Conservation (phyloP, 2,888 invertebrate species). For the Dasysyrphus albostriatus region DNA sequence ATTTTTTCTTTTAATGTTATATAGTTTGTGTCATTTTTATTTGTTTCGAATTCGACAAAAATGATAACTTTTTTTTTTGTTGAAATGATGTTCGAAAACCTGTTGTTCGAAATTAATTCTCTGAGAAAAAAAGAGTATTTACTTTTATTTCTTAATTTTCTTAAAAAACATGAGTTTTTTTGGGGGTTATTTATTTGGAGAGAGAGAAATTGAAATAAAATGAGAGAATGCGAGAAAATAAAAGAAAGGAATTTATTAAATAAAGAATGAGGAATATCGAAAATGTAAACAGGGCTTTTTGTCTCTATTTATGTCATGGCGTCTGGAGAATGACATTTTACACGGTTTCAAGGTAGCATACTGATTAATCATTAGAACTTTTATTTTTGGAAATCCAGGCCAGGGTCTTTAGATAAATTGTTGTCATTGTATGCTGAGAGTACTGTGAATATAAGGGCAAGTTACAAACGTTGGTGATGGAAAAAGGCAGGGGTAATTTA, state of each 20-base stretch:
- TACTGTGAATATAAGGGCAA: no score
- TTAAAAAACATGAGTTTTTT: constrained; percentile 7
- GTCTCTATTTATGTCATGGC: constrained; percentile 30
- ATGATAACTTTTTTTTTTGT: background rate
- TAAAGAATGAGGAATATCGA: background rate
- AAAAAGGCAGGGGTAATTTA: no score
- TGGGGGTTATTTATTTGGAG: background rate
- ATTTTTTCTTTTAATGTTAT: background rate
- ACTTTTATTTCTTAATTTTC: background rate
- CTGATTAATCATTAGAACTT: constrained; percentile 1
- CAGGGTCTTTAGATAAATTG: background rate
- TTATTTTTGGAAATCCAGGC: constrained; percentile 16
- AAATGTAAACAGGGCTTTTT: constrained; percentile 23
- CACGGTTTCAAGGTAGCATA: constrained; percentile 18
- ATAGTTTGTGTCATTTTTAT: constrained; percentile 10
- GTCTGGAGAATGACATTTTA: constrained; percentile 40
- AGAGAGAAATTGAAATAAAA: background rate
- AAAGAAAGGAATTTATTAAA: background rate
- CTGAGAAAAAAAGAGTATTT: background rate
- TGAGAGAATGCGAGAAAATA: background rate
- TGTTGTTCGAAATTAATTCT: constrained; percentile 19
- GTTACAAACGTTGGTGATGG: no score
- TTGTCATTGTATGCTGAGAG: no score
- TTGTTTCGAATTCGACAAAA: constrained; percentile 39
- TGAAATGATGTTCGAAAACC: constrained; percentile 24